Conservation (phyloP, 2,113 vertebrate species). For the Onychostruthus taczanowskii region DNA sequence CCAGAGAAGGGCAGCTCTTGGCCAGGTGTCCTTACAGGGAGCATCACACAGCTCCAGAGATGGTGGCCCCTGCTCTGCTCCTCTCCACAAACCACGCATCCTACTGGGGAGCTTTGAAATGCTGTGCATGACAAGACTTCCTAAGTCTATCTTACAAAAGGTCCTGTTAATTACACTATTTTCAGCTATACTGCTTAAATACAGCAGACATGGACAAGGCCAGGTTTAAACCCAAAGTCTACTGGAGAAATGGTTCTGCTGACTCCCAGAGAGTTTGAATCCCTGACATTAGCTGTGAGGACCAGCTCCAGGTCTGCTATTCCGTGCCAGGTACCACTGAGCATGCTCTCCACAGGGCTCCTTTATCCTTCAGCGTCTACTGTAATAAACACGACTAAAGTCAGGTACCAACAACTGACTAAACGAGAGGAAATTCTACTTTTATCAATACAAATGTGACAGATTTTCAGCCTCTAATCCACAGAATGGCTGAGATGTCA, state of each 20-base stretch:
- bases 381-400: neutral
- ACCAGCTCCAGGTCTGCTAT: neutral
- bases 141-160: neutral
- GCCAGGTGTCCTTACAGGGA: neutral
- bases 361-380: neutral
- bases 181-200: neutral
- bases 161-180: neutral
- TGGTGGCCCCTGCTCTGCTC: neutral
- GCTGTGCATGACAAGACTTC: neutral
- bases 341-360: neutral
- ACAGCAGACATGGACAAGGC: accelerated
- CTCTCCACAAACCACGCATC: neutral
- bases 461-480: neutral
- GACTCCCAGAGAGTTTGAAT: neutral
- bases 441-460: neutral
- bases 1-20: neutral
- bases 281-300: neutral
- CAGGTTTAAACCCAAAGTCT: neutral
- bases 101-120: neutral
- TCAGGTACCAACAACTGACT: neutral
- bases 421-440: neutral
- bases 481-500: neutral
- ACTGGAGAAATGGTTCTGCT: neutral
- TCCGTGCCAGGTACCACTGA: neutral
- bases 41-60: neutral